These are phyloP conservation scores for Gambusia affinis DNA, from an alignment of 2,113 vertebrate genomes.

Conservation along the genomic window DNA sequence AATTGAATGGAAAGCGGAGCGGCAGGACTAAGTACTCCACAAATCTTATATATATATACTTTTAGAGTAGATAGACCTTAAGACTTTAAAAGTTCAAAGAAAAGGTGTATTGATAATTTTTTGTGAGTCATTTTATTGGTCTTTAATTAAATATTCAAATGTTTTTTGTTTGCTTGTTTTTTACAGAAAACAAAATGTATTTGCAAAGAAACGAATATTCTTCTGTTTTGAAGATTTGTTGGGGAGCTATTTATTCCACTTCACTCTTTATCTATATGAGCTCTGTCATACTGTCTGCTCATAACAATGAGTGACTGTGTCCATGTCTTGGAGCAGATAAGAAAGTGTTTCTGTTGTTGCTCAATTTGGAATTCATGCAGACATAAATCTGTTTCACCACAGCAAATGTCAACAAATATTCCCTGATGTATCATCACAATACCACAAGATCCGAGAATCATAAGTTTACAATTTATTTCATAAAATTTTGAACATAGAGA, in stretches of 20 bases:
- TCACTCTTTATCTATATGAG: no score
- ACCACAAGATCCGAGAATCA: not conserved
- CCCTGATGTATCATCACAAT: not conserved
- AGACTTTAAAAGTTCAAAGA: no score
- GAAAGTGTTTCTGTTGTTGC: not conserved
- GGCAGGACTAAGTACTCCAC: no score
- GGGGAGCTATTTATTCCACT: no score
- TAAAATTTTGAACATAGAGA: not conserved
- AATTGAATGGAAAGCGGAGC: not conserved
- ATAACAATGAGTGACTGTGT: no score
- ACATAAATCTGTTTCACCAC: not conserved
- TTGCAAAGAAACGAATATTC: not conserved
- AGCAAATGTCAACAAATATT: not conserved
- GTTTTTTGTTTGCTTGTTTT: not conserved
- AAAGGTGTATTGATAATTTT: no score
- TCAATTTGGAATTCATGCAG: not conserved
- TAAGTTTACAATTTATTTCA: no score
- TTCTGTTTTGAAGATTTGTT: not conserved
- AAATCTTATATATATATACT: no score
- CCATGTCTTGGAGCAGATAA: not conserved
- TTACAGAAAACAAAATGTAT: not conserved
- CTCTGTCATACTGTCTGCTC: no score
- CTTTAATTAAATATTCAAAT: not conserved
- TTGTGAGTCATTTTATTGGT: no score
- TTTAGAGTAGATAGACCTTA: no score